Base-by-base conservation (phyloP, 2,113 vertebrate genomes). In the Megaceryle maxima region DNA sequence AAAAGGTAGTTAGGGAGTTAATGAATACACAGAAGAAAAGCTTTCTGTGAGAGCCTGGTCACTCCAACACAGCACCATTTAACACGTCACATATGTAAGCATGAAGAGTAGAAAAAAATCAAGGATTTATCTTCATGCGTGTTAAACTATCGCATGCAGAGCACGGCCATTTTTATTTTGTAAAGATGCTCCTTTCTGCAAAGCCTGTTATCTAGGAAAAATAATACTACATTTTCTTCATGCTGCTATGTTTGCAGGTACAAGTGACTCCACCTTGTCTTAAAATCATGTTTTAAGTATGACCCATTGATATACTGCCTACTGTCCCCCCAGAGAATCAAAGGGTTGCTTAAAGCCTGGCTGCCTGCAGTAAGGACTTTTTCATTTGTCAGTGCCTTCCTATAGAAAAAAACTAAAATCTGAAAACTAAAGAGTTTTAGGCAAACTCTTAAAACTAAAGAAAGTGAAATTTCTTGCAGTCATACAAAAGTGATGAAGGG, bases 71-170 rank as follows among this genome's bases (percentile, higher is more conserved):
- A 62, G 57, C 46, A 19, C 35, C 10, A 28, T 44, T 62, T 66
- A 62, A 86, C 50, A 35, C 0, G 8, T 73, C 77, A 44, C 19
- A 17, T 1, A 20, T 0, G 10, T 7, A 57, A 55, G 2, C 1
- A 6, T 1, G 7, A 75, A 8, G 39, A 57, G 10, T 2, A 5
- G 43, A 22, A 19, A 68, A 90, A 75, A 69, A 51, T 25, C 3
- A 11, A 59, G 51, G 35, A 60, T 78, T 93, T 80, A 62, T 55
- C 55, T 62, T 83, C 35, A 64, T 0, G 11, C 16, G 16, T 14
- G 35, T 79, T 83, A 57, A 89, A 46, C 17, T 29, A 35, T 2
- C 16, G 31, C 35, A 59, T 1, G 15, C 37, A 77, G n/a, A 83
- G 59, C 44, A 50, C 9, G 48, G 60, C 6, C 13, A 11, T 46